Percentiles rank a stretch among this genome's conserved stretches.
phyloP scores from a whole-genome alignment of 2,888 invertebrate species.

The Panzeria rudis region DNA sequence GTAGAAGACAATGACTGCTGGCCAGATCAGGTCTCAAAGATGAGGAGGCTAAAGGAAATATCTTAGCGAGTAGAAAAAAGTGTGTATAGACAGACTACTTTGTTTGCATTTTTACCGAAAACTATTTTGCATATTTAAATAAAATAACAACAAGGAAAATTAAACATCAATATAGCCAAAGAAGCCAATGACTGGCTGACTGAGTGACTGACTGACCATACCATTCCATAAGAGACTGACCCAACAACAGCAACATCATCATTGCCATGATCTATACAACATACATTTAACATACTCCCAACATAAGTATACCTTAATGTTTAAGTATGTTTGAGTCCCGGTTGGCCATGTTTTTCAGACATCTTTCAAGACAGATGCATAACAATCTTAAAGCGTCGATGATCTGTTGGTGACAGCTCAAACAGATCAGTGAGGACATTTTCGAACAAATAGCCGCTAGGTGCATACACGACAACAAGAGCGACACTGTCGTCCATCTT shows the following conservation, averaged over 20 bases:
- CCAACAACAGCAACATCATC: slow-evolving; percentile 29
- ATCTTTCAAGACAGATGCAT: no score
- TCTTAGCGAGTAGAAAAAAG: slow-evolving; percentile 16
- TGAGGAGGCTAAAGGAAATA: slow-evolving; percentile 7
- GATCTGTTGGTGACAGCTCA: no score
- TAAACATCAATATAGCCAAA: slow-evolving; percentile 58
- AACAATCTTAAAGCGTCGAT: no score
- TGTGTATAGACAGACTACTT: slow-evolving; percentile 6
- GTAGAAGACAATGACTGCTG: slow-evolving; percentile 38
- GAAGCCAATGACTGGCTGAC: slow-evolving; percentile 64
- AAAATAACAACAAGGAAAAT: slow-evolving; percentile 45
- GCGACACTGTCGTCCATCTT: no score
- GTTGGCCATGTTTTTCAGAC: no score
- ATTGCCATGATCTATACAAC: slow-evolving; percentile 13
- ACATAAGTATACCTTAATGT: slow-evolving; percentile 30
- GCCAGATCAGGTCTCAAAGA: slow-evolving; percentile 28
- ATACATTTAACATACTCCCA: slow-evolving; percentile 6
- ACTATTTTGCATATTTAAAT: slow-evolving; percentile 72
- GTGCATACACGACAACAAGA: no score
- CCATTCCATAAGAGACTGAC: slow-evolving; percentile 26
- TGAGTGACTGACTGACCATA: slow-evolving; percentile 60
- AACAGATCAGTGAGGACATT: no score
- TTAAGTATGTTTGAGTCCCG: slow-evolving; percentile 8
- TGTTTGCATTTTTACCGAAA: slow-evolving; percentile 60
- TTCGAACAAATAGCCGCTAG: no score